Evolutionary conservation across 2,113 vertebrate genomes (phyloP).

Genomic region (Microcebus tavaratra): DNA sequence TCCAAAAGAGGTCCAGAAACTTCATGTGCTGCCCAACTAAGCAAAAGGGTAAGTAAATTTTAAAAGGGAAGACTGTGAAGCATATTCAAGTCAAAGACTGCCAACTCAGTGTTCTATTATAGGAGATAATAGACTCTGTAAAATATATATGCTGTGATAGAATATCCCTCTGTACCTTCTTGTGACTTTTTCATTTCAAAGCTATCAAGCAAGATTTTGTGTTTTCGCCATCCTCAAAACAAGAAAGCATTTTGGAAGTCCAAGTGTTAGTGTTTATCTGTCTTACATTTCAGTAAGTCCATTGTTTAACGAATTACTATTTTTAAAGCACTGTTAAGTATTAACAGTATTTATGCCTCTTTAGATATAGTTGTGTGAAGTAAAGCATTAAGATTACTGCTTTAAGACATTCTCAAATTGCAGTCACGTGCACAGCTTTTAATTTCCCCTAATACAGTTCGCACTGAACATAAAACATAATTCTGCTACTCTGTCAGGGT

Average conservation of each 20-base stretch:
- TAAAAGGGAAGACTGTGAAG: neutral
- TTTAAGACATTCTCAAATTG: neutral
- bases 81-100: neutral
- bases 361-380: neutral
- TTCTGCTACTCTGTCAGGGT: rapidly evolving
- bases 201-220: neutral
- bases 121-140: neutral
- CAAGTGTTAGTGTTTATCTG: neutral
- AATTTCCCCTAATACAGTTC: neutral
- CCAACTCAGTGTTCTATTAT: rapidly evolving
- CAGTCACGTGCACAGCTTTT: neutral
- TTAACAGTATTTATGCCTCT: neutral
- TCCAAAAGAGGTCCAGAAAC: neutral
- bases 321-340: neutral
- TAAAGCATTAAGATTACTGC: neutral
- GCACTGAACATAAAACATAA: neutral
- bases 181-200: neutral
- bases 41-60: neutral
- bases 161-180: neutral
- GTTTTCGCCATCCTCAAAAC: neutral
- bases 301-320: neutral
- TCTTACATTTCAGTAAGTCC: neutral
- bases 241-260: neutral
- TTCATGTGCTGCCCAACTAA: neutral
- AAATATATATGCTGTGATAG: rapidly evolving